These are phyloP conservation scores for Chrysolina americana DNA, from an alignment of 2,888 invertebrate genomes.

Conservation along the genomic window DNA sequence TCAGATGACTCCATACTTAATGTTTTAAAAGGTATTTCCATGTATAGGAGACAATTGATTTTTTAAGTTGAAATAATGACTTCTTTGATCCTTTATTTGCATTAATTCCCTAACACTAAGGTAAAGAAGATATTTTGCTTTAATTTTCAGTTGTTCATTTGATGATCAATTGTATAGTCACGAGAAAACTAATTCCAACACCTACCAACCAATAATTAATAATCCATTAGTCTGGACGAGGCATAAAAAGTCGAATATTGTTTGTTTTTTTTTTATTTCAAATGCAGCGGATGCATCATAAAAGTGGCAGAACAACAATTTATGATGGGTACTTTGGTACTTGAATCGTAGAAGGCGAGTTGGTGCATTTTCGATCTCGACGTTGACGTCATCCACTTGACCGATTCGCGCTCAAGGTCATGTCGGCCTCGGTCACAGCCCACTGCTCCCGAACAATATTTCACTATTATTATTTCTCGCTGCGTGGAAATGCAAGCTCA, in stretches of 20 bases:
- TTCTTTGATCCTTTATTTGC: too few relatives aligned
- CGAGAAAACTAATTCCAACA: background rate
- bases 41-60: too few relatives aligned
- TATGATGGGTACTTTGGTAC: constrained; percentile 19
- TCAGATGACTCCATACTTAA: too few relatives aligned
- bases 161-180: too few relatives aligned
- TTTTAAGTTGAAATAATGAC: too few relatives aligned
- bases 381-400: constrained; percentile 57
- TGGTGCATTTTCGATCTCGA: constrained; percentile 32
- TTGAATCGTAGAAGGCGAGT: constrained; percentile 24
- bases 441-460: constrained; percentile 56
- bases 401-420: constrained; percentile 57
- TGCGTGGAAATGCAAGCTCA: constrained; percentile 36
- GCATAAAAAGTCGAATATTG: constrained; percentile 16
- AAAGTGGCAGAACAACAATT: constrained; percentile 7
- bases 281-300: constrained; percentile 26
- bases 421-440: constrained; percentile 54
- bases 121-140: too few relatives aligned
- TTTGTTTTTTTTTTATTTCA: background rate
- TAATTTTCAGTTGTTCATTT: too few relatives aligned
- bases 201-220: constrained; percentile 22
- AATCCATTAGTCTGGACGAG: constrained; percentile 19
- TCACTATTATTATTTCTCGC: constrained; percentile 42
- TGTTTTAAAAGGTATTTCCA: too few relatives aligned
- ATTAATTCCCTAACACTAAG: too few relatives aligned